These are phyloP conservation scores for Crotalus adamanteus DNA, from an alignment of 2,797 vertebrate genomes.

Conservation along the genomic window DNA sequence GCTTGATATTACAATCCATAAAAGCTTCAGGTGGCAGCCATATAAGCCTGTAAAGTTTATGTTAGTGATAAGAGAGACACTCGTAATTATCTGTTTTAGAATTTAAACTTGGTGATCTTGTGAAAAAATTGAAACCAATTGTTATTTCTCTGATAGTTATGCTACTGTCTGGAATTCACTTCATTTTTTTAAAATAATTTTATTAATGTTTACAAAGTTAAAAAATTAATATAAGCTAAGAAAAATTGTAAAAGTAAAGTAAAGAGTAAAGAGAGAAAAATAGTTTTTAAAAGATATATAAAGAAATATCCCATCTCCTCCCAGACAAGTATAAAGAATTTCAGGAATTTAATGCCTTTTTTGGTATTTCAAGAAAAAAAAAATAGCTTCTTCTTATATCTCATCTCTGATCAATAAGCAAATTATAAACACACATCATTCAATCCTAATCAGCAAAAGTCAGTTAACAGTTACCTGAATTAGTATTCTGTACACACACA, in stretches of 20 bases:
- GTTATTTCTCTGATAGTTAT: not conserved
- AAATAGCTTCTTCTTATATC: not conserved
- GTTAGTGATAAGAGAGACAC: not conserved
- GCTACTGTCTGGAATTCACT: not conserved
- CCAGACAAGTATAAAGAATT: not conserved
- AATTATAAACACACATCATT: no score
- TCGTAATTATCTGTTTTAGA: not conserved
- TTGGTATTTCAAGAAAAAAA: not conserved
- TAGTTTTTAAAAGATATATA: not conserved
- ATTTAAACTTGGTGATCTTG: not conserved
- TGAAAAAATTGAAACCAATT: not conserved
- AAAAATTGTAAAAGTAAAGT: not conserved
- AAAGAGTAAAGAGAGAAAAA: not conserved
- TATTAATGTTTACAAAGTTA: not conserved
- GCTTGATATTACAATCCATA: not conserved
- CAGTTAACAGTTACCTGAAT: no score
- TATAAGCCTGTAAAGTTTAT: not conserved
- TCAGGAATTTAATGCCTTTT: not conserved
- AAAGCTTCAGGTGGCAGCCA: not conserved
- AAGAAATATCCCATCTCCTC: not conserved
- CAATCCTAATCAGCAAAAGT: no score
- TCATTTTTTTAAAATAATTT: not conserved
- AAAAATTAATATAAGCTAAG: not conserved
- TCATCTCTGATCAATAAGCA: no score
- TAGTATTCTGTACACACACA: no score